Evolutionary conservation across 2,113 vertebrate species (phyloP).

Genomic region (Zosterops hypoxanthus): DNA sequence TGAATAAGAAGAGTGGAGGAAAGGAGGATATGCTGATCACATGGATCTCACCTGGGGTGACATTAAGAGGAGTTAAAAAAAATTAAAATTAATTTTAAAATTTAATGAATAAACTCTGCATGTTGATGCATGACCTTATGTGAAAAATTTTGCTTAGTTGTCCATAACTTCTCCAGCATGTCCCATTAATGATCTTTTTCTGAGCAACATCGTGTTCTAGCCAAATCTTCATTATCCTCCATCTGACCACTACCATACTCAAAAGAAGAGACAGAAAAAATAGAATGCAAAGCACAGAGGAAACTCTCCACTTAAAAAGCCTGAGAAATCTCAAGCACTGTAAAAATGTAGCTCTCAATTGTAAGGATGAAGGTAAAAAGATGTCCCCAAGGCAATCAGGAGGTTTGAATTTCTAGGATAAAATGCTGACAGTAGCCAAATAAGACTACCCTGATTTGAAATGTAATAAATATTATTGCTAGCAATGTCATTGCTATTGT

Average conservation of each 20-base stretch:
- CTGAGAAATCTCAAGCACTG: background rate
- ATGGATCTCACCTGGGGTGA: background rate
- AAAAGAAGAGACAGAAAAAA: background rate
- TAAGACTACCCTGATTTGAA: slow-evolving; percentile 25
- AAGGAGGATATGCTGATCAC: slow-evolving; percentile 2
- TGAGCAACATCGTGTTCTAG: background rate
- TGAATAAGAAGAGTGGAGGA: slow-evolving; percentile 23
- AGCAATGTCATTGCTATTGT: background rate
- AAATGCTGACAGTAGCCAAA: slow-evolving; percentile 13
- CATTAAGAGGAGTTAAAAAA: background rate
- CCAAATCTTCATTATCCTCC: slow-evolving; percentile 7
- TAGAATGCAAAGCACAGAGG: background rate
- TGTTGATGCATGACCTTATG: background rate
- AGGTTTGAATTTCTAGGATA: slow-evolving; percentile 31
- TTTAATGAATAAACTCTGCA: background rate
- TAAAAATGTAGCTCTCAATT: background rate
- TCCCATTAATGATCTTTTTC: background rate
- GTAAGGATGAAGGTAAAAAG: slow-evolving; percentile 27
- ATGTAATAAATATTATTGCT: slow-evolving; percentile 25
- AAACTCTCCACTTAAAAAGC: background rate
- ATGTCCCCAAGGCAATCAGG: slow-evolving; percentile 31
- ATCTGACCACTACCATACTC: background rate
- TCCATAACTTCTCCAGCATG: background rate
- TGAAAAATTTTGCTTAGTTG: background rate
- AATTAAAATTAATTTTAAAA: background rate